Conservation (phyloP, 30 jellyfish, hydroid and myxozoan genomes). For the Turritopsis dohrnii region DNA sequence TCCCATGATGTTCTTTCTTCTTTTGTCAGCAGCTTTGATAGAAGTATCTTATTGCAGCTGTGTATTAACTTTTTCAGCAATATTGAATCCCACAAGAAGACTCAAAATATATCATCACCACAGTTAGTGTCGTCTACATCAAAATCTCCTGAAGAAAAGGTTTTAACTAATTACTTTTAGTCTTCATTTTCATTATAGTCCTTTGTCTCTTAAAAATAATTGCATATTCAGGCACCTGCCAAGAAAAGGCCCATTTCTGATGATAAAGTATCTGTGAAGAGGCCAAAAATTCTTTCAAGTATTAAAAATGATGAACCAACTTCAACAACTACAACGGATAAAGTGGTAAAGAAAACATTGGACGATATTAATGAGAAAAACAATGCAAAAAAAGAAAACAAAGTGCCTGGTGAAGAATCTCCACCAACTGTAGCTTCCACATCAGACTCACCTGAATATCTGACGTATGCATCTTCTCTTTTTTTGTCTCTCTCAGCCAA, state of each 20-base stretch:
- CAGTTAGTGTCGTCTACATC: constrained; percentile 81
- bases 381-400: neutral
- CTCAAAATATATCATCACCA: constrained; percentile 61
- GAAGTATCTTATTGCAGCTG: too few species aligned
- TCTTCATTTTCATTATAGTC: too few species aligned
- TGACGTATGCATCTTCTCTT: constrained; percentile 43
- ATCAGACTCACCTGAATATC: constrained; percentile 77
- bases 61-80: constrained; percentile 26
- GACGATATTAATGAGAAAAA: neutral
- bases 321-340: constrained; percentile 49
- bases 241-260: constrained; percentile 27
- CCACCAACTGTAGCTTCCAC: constrained; percentile 94
- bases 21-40: too few species aligned
- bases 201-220: too few species aligned
- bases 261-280: constrained; percentile 32
- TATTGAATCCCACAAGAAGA: constrained; percentile 26
- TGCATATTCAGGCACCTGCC: neutral
- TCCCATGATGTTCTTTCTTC: too few species aligned
- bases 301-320: constrained; percentile 37
- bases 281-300: constrained; percentile 34
- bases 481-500: too few species aligned
- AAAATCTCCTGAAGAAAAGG: constrained; percentile 90
- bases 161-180: too few species aligned
- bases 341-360: neutral
- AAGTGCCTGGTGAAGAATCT: constrained; percentile 43